Base-by-base conservation (phyloP, 2,113 vertebrate species). In the Urocynchramus pylzowi region DNA sequence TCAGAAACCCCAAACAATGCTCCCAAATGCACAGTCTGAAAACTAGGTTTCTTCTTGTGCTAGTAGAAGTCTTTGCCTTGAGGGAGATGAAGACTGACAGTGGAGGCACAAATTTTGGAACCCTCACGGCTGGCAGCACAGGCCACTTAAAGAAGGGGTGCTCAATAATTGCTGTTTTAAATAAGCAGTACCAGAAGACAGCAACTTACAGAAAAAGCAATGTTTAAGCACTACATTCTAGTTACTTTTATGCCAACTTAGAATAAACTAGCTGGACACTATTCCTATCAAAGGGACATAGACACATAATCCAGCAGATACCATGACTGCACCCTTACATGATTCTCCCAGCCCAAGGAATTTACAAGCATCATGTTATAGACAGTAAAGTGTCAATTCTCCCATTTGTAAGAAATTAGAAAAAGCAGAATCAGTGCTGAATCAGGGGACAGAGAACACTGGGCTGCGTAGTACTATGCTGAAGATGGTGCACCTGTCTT, bases 271-370 rank as follows among this genome's bases (percentile, higher is more conserved):
- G 18, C 8, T 54, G 42, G 24, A 78, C 17, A 7, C 22, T 57
- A 31, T 21, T 65, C 44, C 21, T 61, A 3, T 30, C 30, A 47
- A 47, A n/a, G 64, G 28, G 24, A 67, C 57, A 39, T 0, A 65
- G 27, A 7, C 15, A 41, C 10, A 6, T 5, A 73, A 73, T 13
- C n/a, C 37, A 60, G 21, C 6, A 64, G 5, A 57, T 3, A 65
- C 11, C 49, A 44, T 3, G 53, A 60, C 31, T 56, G 37, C 6
- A 47, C 6, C 13, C 7, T 45, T 47, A 69, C 0, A 0, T 10
- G 57, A 63, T 27, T 73, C 64, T 56, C 42, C 13, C 59, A 60
- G 39, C n/a, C 11, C 13, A 41, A 67, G 39, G 22, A 33, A 54
- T 22, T 59, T 31, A 50, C 16, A 86, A 86, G 12, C 11, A 26